Evolutionary conservation across 2,888 invertebrate genomes (phyloP).

Genomic region (Torymus tubicola): DNA sequence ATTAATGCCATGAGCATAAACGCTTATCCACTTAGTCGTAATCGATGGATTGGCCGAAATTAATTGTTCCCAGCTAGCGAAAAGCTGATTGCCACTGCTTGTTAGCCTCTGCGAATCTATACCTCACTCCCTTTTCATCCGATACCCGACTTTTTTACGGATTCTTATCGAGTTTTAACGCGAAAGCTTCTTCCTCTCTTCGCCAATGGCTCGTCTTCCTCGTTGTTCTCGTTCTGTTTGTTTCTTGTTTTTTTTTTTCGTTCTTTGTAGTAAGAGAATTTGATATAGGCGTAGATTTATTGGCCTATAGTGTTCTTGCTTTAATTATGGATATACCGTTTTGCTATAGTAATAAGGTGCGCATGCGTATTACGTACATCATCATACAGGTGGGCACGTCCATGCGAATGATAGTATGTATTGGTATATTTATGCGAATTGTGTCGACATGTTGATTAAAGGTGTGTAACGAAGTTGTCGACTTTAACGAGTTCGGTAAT

Average conservation of each 20-base stretch:
- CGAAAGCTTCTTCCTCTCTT: not conserved
- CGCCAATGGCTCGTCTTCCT: too few species aligned
- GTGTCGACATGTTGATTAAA: too few species aligned
- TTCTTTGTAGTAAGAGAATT: slow-evolving; percentile 28
- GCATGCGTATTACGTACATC: too few species aligned
- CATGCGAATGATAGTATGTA: too few species aligned
- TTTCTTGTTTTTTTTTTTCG: not conserved
- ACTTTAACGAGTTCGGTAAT: too few species aligned
- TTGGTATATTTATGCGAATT: too few species aligned
- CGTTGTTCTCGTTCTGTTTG: not conserved
- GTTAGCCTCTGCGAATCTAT: slow-evolving; percentile 29
- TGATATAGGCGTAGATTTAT: slow-evolving; percentile 46
- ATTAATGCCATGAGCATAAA: slow-evolving; percentile 58
- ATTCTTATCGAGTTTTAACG: slow-evolving; percentile 42
- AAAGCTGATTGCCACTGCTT: slow-evolving; percentile 13
- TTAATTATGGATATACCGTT: slow-evolving; percentile 35
- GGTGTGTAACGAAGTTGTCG: too few species aligned
- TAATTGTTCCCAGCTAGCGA: slow-evolving; percentile 48
- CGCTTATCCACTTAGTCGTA: slow-evolving; percentile 54
- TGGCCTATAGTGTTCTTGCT: slow-evolving; percentile 6
- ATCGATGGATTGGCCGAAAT: slow-evolving; percentile 56
- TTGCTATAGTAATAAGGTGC: too few species aligned
- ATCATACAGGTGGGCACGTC: too few species aligned
- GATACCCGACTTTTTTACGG: slow-evolving; percentile 30
- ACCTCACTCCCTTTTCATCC: not conserved